Evolutionary conservation across 2,797 vertebrate genomes (phyloP), one percentile per base, ranked within the genome.

Genomic region (Poeciliopsis infans): DNA sequence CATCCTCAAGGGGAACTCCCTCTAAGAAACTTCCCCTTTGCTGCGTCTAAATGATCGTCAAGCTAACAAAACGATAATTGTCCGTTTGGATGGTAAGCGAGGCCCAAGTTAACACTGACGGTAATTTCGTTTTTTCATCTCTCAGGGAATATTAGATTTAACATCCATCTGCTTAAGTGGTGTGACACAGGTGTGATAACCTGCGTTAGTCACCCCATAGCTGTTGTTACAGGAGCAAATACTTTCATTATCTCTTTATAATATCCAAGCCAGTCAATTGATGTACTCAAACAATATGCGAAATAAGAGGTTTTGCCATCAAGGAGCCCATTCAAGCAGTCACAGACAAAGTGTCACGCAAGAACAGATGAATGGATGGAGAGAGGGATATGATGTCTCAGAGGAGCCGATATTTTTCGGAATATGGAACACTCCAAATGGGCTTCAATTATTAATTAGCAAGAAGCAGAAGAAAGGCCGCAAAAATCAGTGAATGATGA

Each of bases 371-470:
- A 89, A 86, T 61, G 80, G 75, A 31, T n/a, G 51, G 64, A 71
- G 83, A 73, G 46, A 51, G 47, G 71, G 74, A 80, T 79, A 77
- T 79, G 79, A 83, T 55, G 86, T 92, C 86, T 89, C 87, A 46
- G 74, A 76, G 75, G 86, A 89, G 33, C 59, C 55, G 77, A 84
- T 90, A 88, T 83, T 86, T 88, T 91, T 81, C 72, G 33, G 75
- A 88, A 90, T 86, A 88, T 79, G 75, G 81, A 87, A 88, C 41
- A 51, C 83, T 93, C 87, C 84, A 92, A 91, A 94, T 88, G 72
- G 90, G 70, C 57, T 87, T 95, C 71, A 94, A 93, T 95, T 92
- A 93, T 94, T 94, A 91, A 94, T 93, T 74, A 74, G 82, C 43
- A 79, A 82, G 85, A 91, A 84, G 71, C 77, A 72, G 76, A 84